Evolutionary conservation across 1,140 invertebrate species (phyloP), one percentile per base, ranked within the genome.

Genomic region (Brachionus koreanus): DNA sequence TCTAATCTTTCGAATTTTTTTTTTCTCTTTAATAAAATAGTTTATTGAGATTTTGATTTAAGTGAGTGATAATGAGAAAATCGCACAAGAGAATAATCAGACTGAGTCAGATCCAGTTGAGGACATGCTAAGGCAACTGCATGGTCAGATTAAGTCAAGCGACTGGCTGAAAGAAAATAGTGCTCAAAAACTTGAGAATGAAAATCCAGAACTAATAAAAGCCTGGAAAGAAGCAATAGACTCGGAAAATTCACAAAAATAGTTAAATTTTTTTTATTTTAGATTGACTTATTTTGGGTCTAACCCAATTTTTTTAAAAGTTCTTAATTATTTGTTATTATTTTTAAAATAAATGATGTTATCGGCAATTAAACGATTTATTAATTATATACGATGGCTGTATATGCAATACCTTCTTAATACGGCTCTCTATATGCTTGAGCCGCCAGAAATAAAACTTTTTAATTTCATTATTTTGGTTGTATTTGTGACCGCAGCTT

Each of bases 381-480:
- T 82, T 49, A 82, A 69, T 37, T 82, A 43, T 43, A 82, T 82
- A 25, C 23, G 37, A 33, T 82, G 79, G 79, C 7, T 82, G n/a
- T 82, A 82, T 19, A 65, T 82, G 57, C 79, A 82, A 82, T 82
- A 82, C 65, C 42, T 82, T 23, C 61, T 82, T 35, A 82, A 82
- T 37, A 82, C 79, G 65, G 79, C 79, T 3, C 42, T 82, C 2
- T 82, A 82, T 19, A 82, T 82, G 79, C 33, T 82, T 5, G 79
- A 82, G 42, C 79, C 79, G 23, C 57, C 61, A 25, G 76, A 79
- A 37, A 57, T 57, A 10, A 57, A 65, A 12, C 19, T 79, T 3
- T 79, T 79, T 61, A 79, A 79, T 29, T 79, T 79, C 19, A 42
- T 79, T 12, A 42, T 79, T 42, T 25, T 79, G 37, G n/a, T 65